A percentile compares a stretch with the other conserved stretches of the same genome.
These are phyloP conservation scores for Acarapis woodi DNA, from an alignment of 1,140 invertebrate species.

Conservation along the genomic window DNA sequence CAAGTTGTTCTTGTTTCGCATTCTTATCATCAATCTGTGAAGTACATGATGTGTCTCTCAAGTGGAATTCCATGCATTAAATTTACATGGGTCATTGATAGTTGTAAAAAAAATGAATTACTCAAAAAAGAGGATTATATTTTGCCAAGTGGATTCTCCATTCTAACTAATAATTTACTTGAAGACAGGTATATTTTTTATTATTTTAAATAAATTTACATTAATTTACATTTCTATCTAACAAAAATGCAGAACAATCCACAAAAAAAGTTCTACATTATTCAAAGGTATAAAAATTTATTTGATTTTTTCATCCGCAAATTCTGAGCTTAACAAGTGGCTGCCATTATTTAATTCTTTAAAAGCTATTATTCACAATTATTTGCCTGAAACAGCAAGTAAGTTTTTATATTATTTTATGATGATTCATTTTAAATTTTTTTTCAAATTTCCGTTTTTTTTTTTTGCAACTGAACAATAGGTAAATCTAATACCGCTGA, in stretches of 20 bases:
- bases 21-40: constrained; percentile 17
- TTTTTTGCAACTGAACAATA: not conserved
- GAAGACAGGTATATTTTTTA: constrained; percentile 1
- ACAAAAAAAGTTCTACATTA: constrained; percentile 10
- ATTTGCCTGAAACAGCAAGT: constrained; percentile 1
- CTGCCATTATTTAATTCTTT: constrained; percentile 15
- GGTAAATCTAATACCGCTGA: constrained; percentile 8
- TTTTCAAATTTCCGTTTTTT: not conserved
- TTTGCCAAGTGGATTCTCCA: constrained; percentile 17
- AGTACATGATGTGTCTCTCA: constrained; percentile 19
- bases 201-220: not conserved
- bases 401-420: not conserved
- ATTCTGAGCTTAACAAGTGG: constrained; percentile 16
- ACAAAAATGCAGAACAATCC: constrained; percentile 4
- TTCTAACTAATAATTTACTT: constrained; percentile 15
- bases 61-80: constrained; percentile 17
- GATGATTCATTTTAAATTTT: not conserved
- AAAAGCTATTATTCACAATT: constrained; percentile 10
- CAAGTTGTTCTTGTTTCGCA: constrained; percentile 16
- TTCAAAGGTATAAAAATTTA: constrained; percentile 13
- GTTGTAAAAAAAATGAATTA: constrained; percentile 11
- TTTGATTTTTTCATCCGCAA: constrained; percentile 13
- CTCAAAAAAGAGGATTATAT: constrained; percentile 15
- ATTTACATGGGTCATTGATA: constrained; percentile 18
- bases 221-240: not conserved